Conservation (phyloP, 2,797 vertebrate genomes). For the Sebastes itinus region DNA sequence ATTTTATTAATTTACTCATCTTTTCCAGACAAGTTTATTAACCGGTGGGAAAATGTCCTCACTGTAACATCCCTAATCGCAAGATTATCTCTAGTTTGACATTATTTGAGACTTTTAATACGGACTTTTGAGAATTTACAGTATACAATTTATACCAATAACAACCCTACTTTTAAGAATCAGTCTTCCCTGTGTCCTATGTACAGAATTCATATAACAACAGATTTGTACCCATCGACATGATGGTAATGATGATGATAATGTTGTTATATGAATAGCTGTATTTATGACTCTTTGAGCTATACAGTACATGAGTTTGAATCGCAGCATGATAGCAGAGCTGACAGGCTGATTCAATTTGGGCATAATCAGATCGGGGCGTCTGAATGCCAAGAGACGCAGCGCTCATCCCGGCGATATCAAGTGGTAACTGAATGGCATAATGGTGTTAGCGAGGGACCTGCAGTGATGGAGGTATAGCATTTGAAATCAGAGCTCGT, state of each 20-base stretch:
- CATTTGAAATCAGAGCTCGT: conserved; percentile 38
- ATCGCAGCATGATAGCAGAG: conserved; percentile 20
- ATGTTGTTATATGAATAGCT: background rate
- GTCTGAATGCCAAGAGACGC: conserved; percentile 35
- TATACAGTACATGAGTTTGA: conserved; percentile 6
- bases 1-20: background rate
- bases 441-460: conserved; percentile 46
- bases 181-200: background rate
- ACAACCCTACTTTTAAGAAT: background rate
- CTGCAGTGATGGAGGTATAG: conserved; percentile 25
- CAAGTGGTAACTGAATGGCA: conserved; percentile 48
- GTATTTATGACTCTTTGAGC: background rate
- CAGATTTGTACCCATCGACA: background rate
- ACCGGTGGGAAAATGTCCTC: too few species aligned
- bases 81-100: background rate
- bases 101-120: background rate
- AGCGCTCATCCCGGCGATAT: conserved; percentile 37
- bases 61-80: background rate
- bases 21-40: background rate
- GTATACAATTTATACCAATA: background rate
- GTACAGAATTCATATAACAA: background rate
- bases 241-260: too few species aligned
- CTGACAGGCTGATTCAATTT: conserved; percentile 60
- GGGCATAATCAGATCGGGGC: conserved; percentile 56
- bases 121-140: background rate